Evolutionary conservation across 2,797 vertebrate species (phyloP).

Genomic region (Lophura swinhoii): DNA sequence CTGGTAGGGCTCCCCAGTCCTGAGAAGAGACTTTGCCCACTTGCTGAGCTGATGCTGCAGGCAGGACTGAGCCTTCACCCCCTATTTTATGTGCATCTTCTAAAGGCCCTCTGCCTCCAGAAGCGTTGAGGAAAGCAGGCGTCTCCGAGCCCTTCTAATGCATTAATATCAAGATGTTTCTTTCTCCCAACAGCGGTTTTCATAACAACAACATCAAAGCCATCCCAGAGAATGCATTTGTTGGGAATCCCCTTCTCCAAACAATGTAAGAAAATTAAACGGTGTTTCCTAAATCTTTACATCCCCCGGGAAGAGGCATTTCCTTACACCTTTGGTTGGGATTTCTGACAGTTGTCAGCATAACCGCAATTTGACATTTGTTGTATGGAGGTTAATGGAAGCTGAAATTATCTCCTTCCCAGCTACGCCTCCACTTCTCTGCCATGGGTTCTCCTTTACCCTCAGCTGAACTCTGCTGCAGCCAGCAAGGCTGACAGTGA

Average conservation of each 20-base stretch:
- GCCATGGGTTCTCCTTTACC: neutral
- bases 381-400: neutral
- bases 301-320: neutral
- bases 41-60: neutral
- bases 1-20: neutral
- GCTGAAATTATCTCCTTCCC: neutral
- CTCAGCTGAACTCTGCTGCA: neutral
- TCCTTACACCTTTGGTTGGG: neutral
- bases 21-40: neutral
- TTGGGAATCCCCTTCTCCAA: conserved; percentile 93
- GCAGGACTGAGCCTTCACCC: neutral
- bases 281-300: neutral
- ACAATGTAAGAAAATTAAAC: conserved; percentile 87
- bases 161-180: conserved; percentile 15
- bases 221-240: conserved; percentile 93
- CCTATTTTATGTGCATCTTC: neutral
- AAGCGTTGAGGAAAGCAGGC: neutral
- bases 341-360: neutral
- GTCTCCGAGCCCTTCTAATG: neutral
- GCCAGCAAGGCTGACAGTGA: neutral
- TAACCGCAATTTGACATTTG: neutral
- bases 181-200: conserved; percentile 86
- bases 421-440: neutral
- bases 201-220: conserved; percentile 97
- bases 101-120: neutral